A percentile compares a stretch with the other conserved stretches of the same genome.
These are phyloP conservation scores for Papilio dardanus DNA, from an alignment of 1,140 invertebrate species.

Conservation along the genomic window DNA sequence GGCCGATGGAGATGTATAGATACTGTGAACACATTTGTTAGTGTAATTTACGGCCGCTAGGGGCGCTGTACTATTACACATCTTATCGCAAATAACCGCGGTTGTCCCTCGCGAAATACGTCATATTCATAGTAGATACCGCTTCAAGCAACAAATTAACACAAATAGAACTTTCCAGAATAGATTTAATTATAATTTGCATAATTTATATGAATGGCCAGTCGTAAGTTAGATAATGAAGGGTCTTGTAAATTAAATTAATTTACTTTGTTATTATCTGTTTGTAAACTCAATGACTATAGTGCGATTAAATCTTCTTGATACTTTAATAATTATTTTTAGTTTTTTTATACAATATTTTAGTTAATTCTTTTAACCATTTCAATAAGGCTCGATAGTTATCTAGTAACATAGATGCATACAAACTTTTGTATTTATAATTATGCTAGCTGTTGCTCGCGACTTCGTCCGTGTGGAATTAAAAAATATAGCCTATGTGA, in stretches of 20 bases:
- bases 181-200: neutral
- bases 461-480: no score
- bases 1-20: no score
- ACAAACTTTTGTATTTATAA: no score
- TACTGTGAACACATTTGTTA: no score
- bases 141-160: neutral
- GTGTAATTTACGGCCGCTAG: no score
- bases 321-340: neutral
- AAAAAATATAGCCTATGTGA: no score
- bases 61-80: no score
- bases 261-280: conserved; percentile 7
- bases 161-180: neutral
- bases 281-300: neutral
- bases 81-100: no score
- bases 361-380: no score
- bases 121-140: neutral
- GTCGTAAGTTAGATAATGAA: neutral
- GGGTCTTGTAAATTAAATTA: conserved; percentile 4
- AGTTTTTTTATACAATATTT: neutral
- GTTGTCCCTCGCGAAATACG: neutral
- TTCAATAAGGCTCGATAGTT: no score
- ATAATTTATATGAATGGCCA: neutral
- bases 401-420: no score
- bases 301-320: neutral
- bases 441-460: no score